Evolutionary conservation across 2,888 invertebrate species (phyloP), one percentile per base, ranked within the genome.

Genomic region (Chrysomela aeneicollis): DNA sequence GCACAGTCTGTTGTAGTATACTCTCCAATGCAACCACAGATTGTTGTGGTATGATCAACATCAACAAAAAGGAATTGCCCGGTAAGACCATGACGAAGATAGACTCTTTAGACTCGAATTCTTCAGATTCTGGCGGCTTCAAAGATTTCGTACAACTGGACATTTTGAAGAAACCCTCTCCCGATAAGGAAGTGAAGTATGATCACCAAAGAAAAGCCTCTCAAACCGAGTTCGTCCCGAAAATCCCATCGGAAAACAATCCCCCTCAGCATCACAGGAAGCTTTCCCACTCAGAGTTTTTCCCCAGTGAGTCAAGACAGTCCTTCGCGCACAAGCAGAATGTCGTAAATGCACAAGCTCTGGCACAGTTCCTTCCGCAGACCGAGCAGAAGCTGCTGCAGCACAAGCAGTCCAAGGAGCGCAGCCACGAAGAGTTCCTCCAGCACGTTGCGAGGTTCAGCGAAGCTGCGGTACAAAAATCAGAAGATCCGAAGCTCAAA

Each of bases 51-150:
- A 82, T 83, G 53, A 79, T 84, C 57, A 78, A 79, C 26, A 74
- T 78, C 58, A 76, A 78, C 47, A 81, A 82, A 63, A 82, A 83
- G 64, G 81, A 81, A 59, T 69, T 82, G 26, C 72, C 69, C 30
- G 77, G 77, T 53, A 82, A 80, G 72, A 71, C 74, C 2, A 77
- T 82, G 71, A 77, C 79, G 2, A 83, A 83, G 76, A 77, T 82
- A 52, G 83, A 82, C 67, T 83, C 83, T 1, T 70, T 82, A 22
- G 83, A 83, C 70, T 83, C 83, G 2, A 83, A 82, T 63, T 83
- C 83, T 2, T 83, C 84, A 2, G 82, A 83, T 71, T 84, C 84
- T 0, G 84, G 84, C 4, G 84, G 84, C 2, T 84, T 84, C 71
- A 83, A 83, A 65, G 84, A 84, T 69, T 83, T 83, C 68, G 71